These are phyloP conservation scores for Nettapus auritus DNA, from an alignment of 2,113 vertebrate genomes.

Conservation along the genomic window DNA sequence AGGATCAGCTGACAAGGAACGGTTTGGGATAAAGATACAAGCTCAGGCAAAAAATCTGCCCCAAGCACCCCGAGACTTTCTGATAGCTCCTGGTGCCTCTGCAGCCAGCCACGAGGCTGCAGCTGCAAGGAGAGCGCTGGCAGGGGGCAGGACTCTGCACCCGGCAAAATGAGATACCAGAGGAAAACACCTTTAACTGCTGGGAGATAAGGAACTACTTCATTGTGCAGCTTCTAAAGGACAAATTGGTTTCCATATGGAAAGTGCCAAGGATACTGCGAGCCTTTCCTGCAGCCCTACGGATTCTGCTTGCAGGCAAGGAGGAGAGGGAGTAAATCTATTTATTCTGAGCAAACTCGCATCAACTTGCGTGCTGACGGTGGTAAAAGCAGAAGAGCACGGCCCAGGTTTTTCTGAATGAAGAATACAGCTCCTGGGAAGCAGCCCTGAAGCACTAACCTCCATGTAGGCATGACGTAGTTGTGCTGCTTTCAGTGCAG, in stretches of 20 bases:
- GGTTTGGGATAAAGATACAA: not conserved
- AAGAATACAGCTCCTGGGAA: not conserved
- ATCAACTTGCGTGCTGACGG: not conserved
- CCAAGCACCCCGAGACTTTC: not conserved
- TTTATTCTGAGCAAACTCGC: not conserved
- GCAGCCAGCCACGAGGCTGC: not conserved
- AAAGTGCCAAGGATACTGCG: not conserved
- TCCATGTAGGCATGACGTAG: accelerated
- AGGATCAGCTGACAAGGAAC: slow-evolving; percentile 21
- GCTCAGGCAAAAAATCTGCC: slow-evolving; percentile 17
- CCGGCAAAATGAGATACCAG: not conserved
- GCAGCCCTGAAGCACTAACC: not conserved
- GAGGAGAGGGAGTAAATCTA: not conserved
- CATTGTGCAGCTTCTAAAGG: not conserved
- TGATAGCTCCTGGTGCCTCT: accelerated
- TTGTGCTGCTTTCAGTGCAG: not conserved
- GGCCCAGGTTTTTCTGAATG: not conserved
- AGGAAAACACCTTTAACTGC: not conserved
- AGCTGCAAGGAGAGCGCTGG: not conserved
- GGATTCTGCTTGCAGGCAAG: not conserved
- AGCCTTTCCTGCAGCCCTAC: not conserved
- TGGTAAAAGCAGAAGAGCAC: not conserved
- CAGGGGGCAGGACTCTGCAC: not conserved
- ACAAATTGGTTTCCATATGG: not conserved
- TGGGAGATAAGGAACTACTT: not conserved